Evolutionary conservation across 2,797 vertebrate genomes (phyloP), one percentile per base, ranked within the genome.

Genomic region (Platyrinchus mystaceus): DNA sequence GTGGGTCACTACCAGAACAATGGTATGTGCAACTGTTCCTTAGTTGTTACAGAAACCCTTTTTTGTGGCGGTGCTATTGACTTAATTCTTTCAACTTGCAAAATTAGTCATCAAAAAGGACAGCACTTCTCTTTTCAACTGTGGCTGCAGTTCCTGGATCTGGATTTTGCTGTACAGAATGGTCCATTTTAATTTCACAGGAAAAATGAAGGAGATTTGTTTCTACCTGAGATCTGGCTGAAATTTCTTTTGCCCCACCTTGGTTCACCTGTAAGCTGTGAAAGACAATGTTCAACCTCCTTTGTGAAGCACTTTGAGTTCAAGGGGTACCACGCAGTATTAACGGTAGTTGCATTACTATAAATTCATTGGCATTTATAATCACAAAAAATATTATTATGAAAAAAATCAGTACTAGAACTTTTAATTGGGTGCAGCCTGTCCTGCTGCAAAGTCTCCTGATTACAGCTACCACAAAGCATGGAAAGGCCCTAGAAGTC

Each of bases 41-140:
- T 67, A 76, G 85, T 82, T 84, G 82, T 89, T 85, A 73, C 84
- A 91, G 68, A 82, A 87, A 89, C 85, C 47, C 26, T 68, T 53
- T 87, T 89, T 78, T 86, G 63, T 36, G 82, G 93, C 23, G 73
- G 46, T 76, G 43, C 49, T 70, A 21, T 62, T 85, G 89, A 95
- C 80, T 94, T 88, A 32, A 77, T 63, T 93, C 30, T 69, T 50
- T 74, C 74, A 66, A 66, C 47, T 53, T 59, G 70, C 53, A 62
- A 66, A 76, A 52, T 30, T 24, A 59, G 50, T 21, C 50, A 52
- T 49, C n/a, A 7, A 69, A 71, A 92, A 91, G 67, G 80, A 62
- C 34, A 82, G 17, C n/a, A 39, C 62, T 89, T 50, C 70, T 69
- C n/a, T 50, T 91, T 91, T 50, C 78, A 66, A 71, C 49, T 43